Base-by-base conservation (phyloP, 2,113 vertebrate species). In the Bungarus multicinctus region DNA sequence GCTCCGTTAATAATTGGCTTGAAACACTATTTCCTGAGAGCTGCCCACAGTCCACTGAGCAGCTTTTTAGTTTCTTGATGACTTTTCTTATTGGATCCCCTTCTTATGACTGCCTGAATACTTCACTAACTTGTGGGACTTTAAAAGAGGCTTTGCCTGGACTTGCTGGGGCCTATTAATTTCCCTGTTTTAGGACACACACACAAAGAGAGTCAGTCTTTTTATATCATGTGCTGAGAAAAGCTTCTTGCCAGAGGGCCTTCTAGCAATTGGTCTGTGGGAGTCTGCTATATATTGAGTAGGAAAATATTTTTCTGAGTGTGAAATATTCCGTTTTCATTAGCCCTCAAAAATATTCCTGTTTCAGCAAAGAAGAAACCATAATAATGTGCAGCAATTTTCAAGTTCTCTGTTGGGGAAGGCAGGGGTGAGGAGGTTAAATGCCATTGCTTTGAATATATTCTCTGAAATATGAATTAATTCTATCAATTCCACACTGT, bases 221-320 rank as follows among this genome's bases (percentile, higher is more conserved):
- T 89, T 94, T 91, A 89, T 89, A 91, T 87, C 91, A 89, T 55
- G 94, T 94, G 50, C 20, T 95, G 94, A 94, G 92, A 93, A 96
- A 95, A 94, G 96, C 94, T 94, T 91, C 91, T 96, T 94, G 94
- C 93, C 85, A 94, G 95, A 94, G 94, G 95, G 45, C 95, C 92
- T 95, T 96, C 92, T 95, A 95, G 96, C 96, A 95, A 64, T 55
- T 64, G 1, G 6, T 95, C 94, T 2, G 85, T 95, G 94, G 96
- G 96, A 97, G 96, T 95, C 95, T 97, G 96, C 96, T 95, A 94
- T 91, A 57, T 95, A 92, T 69, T 69, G 93, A 97, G 97, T 95
- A 96, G 96, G 95, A 95, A 95, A 97, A 94, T 16, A 96, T 95
- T 96, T 95, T 95, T 97, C 95, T 96, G 93, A 54, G 7, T 89